A percentile compares a stretch with the other conserved stretches of the same genome.
Evolutionary conservation across 2,888 invertebrate species (phyloP).

Genomic region (Oxytorus armatus): DNA sequence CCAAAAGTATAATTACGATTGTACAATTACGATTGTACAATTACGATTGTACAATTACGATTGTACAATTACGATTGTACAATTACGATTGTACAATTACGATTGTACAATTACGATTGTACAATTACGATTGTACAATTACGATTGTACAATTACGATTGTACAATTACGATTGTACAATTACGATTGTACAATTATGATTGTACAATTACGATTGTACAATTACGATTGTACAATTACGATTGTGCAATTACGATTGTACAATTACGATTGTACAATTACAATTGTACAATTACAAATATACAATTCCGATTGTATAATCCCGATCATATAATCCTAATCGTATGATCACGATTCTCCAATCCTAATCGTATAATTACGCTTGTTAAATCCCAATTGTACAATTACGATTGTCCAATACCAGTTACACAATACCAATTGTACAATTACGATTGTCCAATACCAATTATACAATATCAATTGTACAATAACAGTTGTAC

Average conservation of each 20-base stretch:
- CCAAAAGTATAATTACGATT: background rate
- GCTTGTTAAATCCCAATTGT: no score
- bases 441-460: no score
- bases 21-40: background rate
- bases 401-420: no score
- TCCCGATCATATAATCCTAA: no score
- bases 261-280: no score
- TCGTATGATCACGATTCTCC: no score
- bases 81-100: background rate
- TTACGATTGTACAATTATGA: background rate
- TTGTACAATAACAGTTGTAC: background rate
- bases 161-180: no score
- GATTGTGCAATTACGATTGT: background rate
- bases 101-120: background rate
- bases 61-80: background rate
- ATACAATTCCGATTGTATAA: no score
- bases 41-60: background rate
- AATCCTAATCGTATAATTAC: no score
- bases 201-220: background rate
- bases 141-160: no score
- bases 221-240: background rate
- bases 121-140: background rate
- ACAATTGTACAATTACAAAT: no score
- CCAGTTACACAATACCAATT: no score
- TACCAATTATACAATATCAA: background rate